Conservation (phyloP, 2,797 vertebrate species). For the Periparus ater region DNA sequence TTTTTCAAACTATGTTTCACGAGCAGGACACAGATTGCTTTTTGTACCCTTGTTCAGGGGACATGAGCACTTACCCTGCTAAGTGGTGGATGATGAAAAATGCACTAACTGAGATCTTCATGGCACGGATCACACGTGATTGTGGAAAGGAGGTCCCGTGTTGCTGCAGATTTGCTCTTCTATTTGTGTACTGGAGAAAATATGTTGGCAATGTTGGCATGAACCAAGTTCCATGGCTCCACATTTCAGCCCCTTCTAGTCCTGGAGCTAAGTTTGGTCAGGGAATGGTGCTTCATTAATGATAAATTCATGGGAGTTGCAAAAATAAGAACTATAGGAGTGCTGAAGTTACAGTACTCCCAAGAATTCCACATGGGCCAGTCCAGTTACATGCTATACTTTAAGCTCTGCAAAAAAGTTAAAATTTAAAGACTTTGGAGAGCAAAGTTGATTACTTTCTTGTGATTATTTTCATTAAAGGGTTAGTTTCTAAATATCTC, state of each 20-base stretch:
- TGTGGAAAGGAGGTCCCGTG: fast-evolving
- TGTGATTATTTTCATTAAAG: not conserved
- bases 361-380: not conserved
- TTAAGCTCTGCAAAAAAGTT: not conserved
- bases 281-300: not conserved
- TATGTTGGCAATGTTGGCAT: not conserved
- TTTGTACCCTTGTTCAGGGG: not conserved
- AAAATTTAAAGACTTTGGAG: not conserved
- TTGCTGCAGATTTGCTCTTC: not conserved
- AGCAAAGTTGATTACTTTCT: not conserved
- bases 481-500: not conserved
- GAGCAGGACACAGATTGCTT: not conserved
- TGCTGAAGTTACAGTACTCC: not conserved
- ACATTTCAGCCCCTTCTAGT: not conserved
- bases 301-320: not conserved
- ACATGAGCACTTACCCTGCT: not conserved
- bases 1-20: not conserved
- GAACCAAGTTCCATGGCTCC: not conserved
- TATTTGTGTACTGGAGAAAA: not conserved
- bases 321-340: not conserved
- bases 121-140: not conserved
- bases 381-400: not conserved
- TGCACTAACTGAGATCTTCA: not conserved
- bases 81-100: not conserved
- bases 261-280: not conserved